Conservation (phyloP, 2,113 vertebrate species). For the Lasiurus cinereus region DNA sequence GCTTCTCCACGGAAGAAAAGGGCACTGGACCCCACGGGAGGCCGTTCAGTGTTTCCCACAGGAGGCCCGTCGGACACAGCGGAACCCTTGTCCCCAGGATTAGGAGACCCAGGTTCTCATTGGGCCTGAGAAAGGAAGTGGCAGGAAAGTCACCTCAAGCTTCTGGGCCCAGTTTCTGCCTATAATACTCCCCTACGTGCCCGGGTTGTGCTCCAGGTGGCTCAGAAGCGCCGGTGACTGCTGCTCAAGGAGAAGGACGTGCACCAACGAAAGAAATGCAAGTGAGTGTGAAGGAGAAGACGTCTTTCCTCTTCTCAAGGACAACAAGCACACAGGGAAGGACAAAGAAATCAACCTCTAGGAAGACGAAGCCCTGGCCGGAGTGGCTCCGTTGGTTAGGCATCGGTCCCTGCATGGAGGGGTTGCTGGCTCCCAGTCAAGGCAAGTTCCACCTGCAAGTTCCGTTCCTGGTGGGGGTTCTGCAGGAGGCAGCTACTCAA, state of each 20-base stretch:
- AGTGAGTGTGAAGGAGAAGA: background rate
- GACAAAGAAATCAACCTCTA: background rate
- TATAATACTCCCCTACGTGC: background rate
- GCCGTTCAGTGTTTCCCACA: constrained; percentile 20
- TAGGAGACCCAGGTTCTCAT: background rate
- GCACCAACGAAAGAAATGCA: background rate
- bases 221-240: background rate
- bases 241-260: background rate
- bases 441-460: no score
- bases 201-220: background rate
- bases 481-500: no score
- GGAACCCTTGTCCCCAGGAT: background rate
- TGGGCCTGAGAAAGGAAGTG: background rate
- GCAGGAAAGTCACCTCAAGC: no score
- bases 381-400: no score
- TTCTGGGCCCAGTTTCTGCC: background rate
- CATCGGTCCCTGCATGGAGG: no score
- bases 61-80: background rate
- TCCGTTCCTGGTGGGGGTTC: no score
- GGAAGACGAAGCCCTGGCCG: background rate
- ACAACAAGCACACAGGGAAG: accelerated
- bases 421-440: no score
- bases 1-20: constrained; percentile 63
- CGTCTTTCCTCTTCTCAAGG: background rate
- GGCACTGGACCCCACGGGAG: constrained; percentile 60